Base-by-base conservation (phyloP, 1,140 invertebrate genomes). In the Drosophila insularis region DNA sequence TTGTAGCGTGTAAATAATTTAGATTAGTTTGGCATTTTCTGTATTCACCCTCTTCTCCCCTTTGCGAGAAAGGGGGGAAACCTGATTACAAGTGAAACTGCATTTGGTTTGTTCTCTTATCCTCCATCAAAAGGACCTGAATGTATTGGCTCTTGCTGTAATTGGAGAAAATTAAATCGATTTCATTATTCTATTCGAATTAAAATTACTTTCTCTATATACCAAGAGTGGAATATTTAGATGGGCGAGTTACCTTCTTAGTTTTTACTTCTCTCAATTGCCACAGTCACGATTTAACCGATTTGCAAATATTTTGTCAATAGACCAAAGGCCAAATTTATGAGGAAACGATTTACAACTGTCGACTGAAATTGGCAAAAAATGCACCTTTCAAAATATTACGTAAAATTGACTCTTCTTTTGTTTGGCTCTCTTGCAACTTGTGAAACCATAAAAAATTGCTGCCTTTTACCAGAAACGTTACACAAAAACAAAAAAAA, bases 1-100 rank as follows among this genome's bases (percentile, higher is more conserved):
- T 82, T 82, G 84, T 89, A 89, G 80, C 80, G 84, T 89, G 84
- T 89, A 89, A 87, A 87, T 87, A 87, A 87, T 87, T 86, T 87
- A 86, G 82, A 86, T 86, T 87, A 87, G 82, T 86, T 87, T 68
- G 76, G 71, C 62, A 86, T 87, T 86, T 77, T 70, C 68, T 56
- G 35, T 10, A 23, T 11, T 63, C 43, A 13, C 62, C 39, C 43
- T 53, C 63, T 58, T 59, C 63, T 60, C 10, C 63, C 4, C 23
- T 23, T 31, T 27, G n/a, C 39, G 35, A 27, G 27, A 27, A 27
- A 27, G 23, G 60, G 67, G 63, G 60, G 37, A 27, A 27, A 64
- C 11, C 76, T 82, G 84, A 82, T 86, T 86, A 73, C 59, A 87
- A 68, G 71, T 82, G 61, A 35, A 82, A 81, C 82, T 71, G 65